Evolutionary conservation across 2,113 vertebrate genomes (phyloP).

Genomic region (Eolophus roseicapilla): DNA sequence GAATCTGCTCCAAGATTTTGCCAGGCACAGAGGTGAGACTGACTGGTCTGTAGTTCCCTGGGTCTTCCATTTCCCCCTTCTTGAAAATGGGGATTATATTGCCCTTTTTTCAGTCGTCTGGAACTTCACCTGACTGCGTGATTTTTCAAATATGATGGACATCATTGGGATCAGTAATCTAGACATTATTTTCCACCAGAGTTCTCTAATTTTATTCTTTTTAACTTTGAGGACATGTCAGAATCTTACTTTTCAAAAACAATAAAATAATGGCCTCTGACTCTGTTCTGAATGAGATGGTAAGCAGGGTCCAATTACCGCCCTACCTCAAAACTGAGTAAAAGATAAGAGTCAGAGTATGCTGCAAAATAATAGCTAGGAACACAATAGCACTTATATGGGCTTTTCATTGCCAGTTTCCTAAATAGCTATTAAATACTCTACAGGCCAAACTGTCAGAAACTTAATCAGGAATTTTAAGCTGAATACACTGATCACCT

Average conservation of each 20-base stretch:
- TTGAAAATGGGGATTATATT: neutral
- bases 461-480: neutral
- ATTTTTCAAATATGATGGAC: neutral
- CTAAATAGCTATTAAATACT: neutral
- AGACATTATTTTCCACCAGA: neutral
- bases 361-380: neutral
- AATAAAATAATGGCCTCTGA: neutral
- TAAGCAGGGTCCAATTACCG: neutral
- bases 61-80: neutral
- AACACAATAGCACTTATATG: neutral
- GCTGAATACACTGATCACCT: neutral
- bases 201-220: neutral
- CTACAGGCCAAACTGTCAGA: neutral
- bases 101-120: neutral
- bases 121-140: too few species aligned
- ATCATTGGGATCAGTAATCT: neutral
- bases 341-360: neutral
- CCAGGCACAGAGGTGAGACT: too few species aligned
- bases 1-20: too few species aligned
- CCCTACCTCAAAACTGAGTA: neutral
- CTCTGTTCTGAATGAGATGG: neutral
- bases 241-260: neutral
- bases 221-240: neutral
- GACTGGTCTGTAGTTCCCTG: too few species aligned
- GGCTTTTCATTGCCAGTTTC: neutral